Evolutionary conservation across 2,797 vertebrate species (phyloP).

Genomic region (Mormyrops boulengeri): DNA sequence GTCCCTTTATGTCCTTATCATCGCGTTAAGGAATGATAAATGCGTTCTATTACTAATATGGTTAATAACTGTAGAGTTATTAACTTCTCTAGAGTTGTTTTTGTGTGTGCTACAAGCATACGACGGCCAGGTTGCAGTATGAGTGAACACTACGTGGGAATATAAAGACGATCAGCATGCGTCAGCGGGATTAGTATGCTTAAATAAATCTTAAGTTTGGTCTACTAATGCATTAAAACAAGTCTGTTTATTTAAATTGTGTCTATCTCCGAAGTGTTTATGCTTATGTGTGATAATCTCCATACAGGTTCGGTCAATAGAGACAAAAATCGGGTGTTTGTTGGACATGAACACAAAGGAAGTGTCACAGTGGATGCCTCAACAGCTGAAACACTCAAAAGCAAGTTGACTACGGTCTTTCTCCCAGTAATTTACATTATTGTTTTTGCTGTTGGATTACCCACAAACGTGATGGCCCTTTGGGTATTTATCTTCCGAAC

Average conservation of each 20-base stretch:
- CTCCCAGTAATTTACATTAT: slow-evolving; percentile 60
- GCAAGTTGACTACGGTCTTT: slow-evolving; percentile 64
- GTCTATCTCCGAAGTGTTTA: neutral
- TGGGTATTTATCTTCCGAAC: slow-evolving; percentile 59
- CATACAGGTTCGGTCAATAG: neutral
- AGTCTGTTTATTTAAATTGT: neutral
- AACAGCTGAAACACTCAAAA: slow-evolving; percentile 48
- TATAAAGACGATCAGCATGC: neutral
- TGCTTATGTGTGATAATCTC: neutral
- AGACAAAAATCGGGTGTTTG: slow-evolving; percentile 46
- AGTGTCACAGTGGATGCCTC: slow-evolving; percentile 46
- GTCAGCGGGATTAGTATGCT: neutral
- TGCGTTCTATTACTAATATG: neutral
- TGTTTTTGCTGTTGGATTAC: slow-evolving; percentile 59
- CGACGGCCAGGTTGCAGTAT: neutral
- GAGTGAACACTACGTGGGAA: neutral
- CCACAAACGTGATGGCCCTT: slow-evolving; percentile 59
- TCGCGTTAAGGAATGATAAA: neutral
- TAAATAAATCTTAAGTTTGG: neutral
- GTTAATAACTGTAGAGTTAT: neutral
- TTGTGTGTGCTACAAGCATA: neutral
- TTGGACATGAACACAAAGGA: slow-evolving; percentile 34
- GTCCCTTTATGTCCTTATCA: neutral
- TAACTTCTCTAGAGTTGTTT: neutral
- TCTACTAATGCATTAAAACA: neutral